Evolutionary conservation across 2,888 invertebrate genomes (phyloP), one percentile per base, ranked within the genome.

Genomic region (Sarcophaga rosellei): DNA sequence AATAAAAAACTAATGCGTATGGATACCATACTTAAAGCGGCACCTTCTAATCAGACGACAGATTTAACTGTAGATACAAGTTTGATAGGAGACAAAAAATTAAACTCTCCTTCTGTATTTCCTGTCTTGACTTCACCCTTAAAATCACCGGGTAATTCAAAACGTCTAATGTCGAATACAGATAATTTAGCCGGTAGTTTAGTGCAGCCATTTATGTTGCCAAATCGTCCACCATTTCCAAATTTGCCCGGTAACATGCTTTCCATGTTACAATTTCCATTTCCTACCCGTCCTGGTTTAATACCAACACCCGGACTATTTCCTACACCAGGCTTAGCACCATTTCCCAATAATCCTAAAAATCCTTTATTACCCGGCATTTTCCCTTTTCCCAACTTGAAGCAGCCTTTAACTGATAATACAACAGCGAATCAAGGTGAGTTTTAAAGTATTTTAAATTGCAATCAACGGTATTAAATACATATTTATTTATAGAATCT

Each of bases 251-350:
- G 88, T 17, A 89, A 87, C 65, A 86, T 90, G 59, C 74, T 91
- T 25, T 90, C 92, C 86, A 93, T 86, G 91, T 88, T 93, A 70
- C 90, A 92, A 5, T 88, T 92, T 76, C 89, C 91, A 17, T 95
- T 91, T 91, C 93, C 94, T 20, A 92, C 94, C 17, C 94, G 94
- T 2, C 94, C 95, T 74, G 94, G 95, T 1, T 90, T 95, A 81
- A 95, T 95, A 92, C 95, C 95, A 15, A 94, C 94, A 61, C 93
- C 94, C 66, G 94, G 94, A 0, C 90, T 95, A 2, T 94, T 95
- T 88, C 94, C 95, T 6, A 88, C 90, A 10, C 75, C 89, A 15
- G 85, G 88, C 4, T 76, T 91, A 1, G 85, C 88, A 3, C 88
- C 87, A 45, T 90, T 91, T 80, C 86, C 88, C 25, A 89, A 78